Conservation (phyloP, 1,140 invertebrate species). For the Magallana angulata region DNA sequence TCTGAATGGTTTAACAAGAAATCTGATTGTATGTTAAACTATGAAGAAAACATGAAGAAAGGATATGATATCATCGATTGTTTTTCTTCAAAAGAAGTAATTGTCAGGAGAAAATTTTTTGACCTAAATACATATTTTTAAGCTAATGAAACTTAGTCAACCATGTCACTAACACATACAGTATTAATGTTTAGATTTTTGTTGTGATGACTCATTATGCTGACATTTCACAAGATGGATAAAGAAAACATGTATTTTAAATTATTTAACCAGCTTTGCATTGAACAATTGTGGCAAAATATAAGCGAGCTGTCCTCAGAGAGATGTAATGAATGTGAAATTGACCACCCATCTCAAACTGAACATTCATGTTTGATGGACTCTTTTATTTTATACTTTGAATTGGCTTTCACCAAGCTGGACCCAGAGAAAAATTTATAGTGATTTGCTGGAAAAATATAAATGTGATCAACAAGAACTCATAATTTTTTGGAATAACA, state of each 20-base stretch:
- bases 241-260: background rate
- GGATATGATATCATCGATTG: too few relatives aligned
- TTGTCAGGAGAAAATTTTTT: too few relatives aligned
- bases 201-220: background rate
- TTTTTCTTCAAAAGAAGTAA: too few relatives aligned
- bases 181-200: background rate
- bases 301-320: background rate
- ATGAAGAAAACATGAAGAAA: too few relatives aligned
- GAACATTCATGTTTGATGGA: conserved; percentile 30
- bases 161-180: background rate
- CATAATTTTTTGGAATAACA: background rate
- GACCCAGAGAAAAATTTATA: background rate
- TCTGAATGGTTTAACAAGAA: too few relatives aligned
- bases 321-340: conserved; percentile 44
- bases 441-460: background rate
- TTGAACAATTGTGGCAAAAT: background rate
- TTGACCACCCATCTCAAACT: conserved; percentile 42
- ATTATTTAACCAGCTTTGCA: background rate
- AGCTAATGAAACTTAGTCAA: background rate
- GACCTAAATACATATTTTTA: too few relatives aligned
- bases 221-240: background rate
- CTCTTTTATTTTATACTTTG: background rate
- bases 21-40: too few relatives aligned
- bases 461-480: background rate
- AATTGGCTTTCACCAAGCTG: background rate